Evolutionary conservation across 2,888 invertebrate species (phyloP).

Genomic region (Actias luna): DNA sequence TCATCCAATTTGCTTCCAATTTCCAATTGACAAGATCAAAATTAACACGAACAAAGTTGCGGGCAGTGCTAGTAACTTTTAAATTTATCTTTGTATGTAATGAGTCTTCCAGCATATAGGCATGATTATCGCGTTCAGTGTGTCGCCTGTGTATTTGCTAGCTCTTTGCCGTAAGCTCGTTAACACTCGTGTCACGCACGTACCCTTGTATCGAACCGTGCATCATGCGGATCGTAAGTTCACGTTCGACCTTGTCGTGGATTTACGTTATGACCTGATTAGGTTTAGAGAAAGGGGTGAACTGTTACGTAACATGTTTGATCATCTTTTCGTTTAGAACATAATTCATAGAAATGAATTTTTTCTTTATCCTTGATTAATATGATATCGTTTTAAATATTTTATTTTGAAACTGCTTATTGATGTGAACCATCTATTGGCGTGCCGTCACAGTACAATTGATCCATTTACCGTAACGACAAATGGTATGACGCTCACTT

Average conservation of each 20-base stretch:
- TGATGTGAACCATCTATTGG: too few species aligned
- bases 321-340: neutral
- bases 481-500: too few species aligned
- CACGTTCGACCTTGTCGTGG: slow-evolving; percentile 58
- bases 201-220: slow-evolving; percentile 51
- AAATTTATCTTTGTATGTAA: neutral
- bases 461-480: too few species aligned
- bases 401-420: neutral
- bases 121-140: neutral
- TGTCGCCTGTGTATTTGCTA: neutral
- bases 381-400: neutral
- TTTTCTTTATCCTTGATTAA: neutral
- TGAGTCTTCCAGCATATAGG: slow-evolving; percentile 9
- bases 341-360: neutral
- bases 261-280: slow-evolving; percentile 57
- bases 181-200: slow-evolving; percentile 58
- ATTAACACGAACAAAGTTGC: too few species aligned
- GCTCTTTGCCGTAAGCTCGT: slow-evolving; percentile 31
- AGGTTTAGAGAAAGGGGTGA: slow-evolving; percentile 28
- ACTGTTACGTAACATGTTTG: slow-evolving; percentile 24
- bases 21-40: too few species aligned
- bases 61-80: too few species aligned
- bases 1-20: too few species aligned
- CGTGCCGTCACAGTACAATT: too few species aligned
- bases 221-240: slow-evolving; percentile 46